Conservation (phyloP, 2,888 invertebrate species). For the Lasiommata megera region DNA sequence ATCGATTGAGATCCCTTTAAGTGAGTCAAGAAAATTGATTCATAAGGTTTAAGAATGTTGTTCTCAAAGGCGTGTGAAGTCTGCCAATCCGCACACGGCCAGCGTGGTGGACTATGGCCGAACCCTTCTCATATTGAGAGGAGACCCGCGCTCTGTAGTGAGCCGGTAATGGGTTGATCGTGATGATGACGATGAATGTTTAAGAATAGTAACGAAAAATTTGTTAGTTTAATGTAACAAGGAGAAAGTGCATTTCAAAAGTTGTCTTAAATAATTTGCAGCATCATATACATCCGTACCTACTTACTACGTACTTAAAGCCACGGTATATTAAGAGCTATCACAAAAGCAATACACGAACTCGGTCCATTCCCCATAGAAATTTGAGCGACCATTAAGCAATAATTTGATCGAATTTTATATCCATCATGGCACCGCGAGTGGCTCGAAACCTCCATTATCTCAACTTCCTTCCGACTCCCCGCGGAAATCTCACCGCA, state of each 20-base stretch:
- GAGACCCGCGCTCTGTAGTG: too few relatives aligned
- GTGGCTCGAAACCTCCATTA: slow-evolving; percentile 65
- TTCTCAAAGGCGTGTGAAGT: too few relatives aligned
- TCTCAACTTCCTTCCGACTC: slow-evolving; percentile 58
- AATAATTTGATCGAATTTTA: slow-evolving; percentile 78
- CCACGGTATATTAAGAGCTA: slow-evolving; percentile 9
- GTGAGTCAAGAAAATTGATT: not conserved
- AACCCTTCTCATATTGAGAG: too few relatives aligned
- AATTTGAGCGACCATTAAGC: slow-evolving; percentile 73
- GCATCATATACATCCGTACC: not conserved
- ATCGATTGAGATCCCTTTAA: slow-evolving; percentile 19
- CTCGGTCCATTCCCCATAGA: slow-evolving; percentile 49
- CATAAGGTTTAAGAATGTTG: too few relatives aligned
- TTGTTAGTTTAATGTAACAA: too few relatives aligned
- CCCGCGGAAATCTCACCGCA: slow-evolving; percentile 79
- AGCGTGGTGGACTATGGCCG: too few relatives aligned
- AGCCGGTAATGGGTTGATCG: too few relatives aligned
- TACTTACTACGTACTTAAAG: not conserved
- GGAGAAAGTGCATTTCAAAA: too few relatives aligned
- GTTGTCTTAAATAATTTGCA: too few relatives aligned
- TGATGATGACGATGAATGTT: not conserved
- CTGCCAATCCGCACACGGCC: too few relatives aligned
- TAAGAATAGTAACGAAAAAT: not conserved
- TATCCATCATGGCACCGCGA: slow-evolving; percentile 75
- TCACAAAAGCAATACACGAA: slow-evolving; percentile 36